These are phyloP conservation scores for Dromius quadrimaculatus DNA, from an alignment of 2,888 invertebrate genomes.

Conservation along the genomic window DNA sequence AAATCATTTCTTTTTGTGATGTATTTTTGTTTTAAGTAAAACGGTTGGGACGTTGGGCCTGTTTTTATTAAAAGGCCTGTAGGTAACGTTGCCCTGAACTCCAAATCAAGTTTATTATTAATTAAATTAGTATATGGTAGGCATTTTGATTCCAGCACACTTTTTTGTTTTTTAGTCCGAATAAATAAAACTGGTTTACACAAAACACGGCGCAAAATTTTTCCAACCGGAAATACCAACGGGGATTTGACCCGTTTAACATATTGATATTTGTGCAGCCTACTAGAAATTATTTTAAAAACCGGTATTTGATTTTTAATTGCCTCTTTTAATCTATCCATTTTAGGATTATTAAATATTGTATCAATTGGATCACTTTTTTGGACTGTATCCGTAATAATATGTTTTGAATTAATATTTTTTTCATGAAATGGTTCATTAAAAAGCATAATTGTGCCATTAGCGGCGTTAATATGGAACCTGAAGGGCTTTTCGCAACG, in stretches of 20 bases:
- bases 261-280: slow-evolving; percentile 53
- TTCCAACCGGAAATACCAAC: slow-evolving; percentile 49
- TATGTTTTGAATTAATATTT: slow-evolving; percentile 20
- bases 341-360: slow-evolving; percentile 16
- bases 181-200: slow-evolving; percentile 46
- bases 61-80: slow-evolving; percentile 53
- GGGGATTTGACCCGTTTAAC: slow-evolving; percentile 54
- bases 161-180: background rate
- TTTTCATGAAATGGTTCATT: slow-evolving; percentile 31
- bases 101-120: slow-evolving; percentile 21
- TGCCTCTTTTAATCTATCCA: slow-evolving; percentile 46
- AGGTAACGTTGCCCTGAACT: slow-evolving; percentile 51
- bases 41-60: slow-evolving; percentile 30
- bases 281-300: slow-evolving; percentile 55
- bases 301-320: slow-evolving; percentile 51
- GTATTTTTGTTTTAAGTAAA: slow-evolving; percentile 53
- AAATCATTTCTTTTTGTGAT: slow-evolving; percentile 50
- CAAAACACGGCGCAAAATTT: slow-evolving; percentile 48
- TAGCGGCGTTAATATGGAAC: slow-evolving; percentile 51
- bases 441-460: slow-evolving; percentile 53
- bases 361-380: slow-evolving; percentile 13
- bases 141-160: slow-evolving; percentile 20
- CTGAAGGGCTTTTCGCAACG: slow-evolving; percentile 36
- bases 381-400: slow-evolving; percentile 38
- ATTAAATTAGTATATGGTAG: slow-evolving; percentile 44